Evolutionary conservation across 2,888 invertebrate species (phyloP).

Genomic region (Ormyrus labotus): DNA sequence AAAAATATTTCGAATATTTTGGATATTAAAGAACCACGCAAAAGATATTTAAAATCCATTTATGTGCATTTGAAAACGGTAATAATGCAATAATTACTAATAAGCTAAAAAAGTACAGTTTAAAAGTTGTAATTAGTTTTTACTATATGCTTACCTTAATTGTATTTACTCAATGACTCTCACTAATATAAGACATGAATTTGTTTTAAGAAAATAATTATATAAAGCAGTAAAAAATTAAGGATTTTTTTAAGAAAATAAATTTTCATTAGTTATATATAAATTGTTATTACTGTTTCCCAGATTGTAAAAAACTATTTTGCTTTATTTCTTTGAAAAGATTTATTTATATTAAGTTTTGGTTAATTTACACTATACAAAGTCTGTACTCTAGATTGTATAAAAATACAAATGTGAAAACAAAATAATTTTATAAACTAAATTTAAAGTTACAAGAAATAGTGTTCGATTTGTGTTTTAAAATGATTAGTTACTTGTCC

Average conservation of each 20-base stretch:
- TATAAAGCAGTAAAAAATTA: slow-evolving; percentile 38
- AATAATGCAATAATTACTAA: slow-evolving; percentile 40
- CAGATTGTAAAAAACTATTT: slow-evolving; percentile 20
- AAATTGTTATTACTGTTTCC: slow-evolving; percentile 6
- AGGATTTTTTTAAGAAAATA: slow-evolving; percentile 46
- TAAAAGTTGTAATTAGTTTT: slow-evolving; percentile 28
- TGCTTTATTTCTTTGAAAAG: slow-evolving; percentile 4
- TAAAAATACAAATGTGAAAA: slow-evolving; percentile 19
- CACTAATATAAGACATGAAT: slow-evolving; percentile 6
- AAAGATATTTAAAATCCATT: slow-evolving; percentile 4
- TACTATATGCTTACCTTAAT: slow-evolving; percentile 42
- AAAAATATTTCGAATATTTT: slow-evolving; percentile 27
- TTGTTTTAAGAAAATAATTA: slow-evolving; percentile 38
- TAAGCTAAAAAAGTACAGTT: slow-evolving; percentile 26
- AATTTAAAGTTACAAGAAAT: slow-evolving; percentile 44
- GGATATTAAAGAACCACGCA: slow-evolving; percentile 13
- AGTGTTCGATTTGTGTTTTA: slow-evolving; percentile 19
- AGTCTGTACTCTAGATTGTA: slow-evolving; percentile 30
- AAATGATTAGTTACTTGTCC: neutral
- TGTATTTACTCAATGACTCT: slow-evolving; percentile 29
- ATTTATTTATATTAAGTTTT: neutral
- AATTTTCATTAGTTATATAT: slow-evolving; percentile 37
- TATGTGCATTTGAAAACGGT: slow-evolving; percentile 13
- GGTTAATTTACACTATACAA: slow-evolving; percentile 24
- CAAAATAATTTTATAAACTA: slow-evolving; percentile 8